A percentile compares a stretch with the other conserved stretches of the same genome.
phyloP scores from a whole-genome alignment of 2,113 vertebrate genomes.

The Caretta caretta region DNA sequence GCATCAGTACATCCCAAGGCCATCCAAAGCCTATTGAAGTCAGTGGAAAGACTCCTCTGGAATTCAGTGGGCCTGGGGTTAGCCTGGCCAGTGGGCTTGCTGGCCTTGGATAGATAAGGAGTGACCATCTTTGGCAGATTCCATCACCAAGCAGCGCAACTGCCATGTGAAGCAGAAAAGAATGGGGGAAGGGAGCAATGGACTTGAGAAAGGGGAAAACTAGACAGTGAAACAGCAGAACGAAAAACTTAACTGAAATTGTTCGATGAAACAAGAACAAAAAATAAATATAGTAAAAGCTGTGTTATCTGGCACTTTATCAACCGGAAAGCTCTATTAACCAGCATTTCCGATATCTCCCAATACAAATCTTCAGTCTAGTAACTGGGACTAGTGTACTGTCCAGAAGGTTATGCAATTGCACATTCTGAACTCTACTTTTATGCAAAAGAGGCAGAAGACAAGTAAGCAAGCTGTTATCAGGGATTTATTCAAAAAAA shows the following conservation, averaged over 20 bases:
- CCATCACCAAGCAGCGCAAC: not conserved
- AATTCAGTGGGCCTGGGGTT: not conserved
- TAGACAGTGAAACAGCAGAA: not conserved
- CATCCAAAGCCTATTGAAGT: not conserved
- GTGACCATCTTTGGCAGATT: not conserved
- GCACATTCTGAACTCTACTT: too few species aligned
- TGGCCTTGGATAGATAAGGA: not conserved
- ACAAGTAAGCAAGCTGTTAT: too few species aligned
- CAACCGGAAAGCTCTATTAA: too few species aligned
- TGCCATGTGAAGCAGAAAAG: not conserved
- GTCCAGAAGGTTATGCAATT: too few species aligned
- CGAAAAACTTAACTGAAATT: not conserved
- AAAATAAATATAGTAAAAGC: constrained; percentile 10
- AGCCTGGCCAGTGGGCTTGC: not conserved
- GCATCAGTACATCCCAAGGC: not conserved
- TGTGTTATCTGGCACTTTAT: too few species aligned
- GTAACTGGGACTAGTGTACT: too few species aligned
- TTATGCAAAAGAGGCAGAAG: too few species aligned
- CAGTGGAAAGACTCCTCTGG: not conserved
- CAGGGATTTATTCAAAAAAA: too few species aligned
- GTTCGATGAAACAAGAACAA: constrained; percentile 1
- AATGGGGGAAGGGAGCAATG: not conserved
- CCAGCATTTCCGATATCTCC: too few species aligned
- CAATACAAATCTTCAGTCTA: too few species aligned
- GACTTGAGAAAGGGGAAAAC: not conserved